A percentile compares a stretch with the other conserved stretches of the same genome.
Conservation (phyloP, 2,888 invertebrate genomes). For the Bugula neritina region DNA sequence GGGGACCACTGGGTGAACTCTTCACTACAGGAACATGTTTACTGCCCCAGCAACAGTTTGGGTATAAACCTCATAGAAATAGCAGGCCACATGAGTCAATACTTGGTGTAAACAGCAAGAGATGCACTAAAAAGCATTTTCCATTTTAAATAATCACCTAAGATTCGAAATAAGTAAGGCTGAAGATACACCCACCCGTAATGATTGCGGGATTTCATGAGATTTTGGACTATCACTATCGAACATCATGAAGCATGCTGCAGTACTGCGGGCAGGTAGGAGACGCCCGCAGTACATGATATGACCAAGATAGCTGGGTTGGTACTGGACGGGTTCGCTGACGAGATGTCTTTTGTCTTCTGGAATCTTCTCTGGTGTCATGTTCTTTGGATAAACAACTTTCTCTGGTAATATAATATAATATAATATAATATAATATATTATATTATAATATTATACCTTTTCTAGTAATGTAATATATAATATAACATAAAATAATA, state of each 20-base stretch:
- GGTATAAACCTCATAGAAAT: no score
- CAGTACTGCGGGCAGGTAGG: constrained; percentile 44
- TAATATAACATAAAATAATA: no score
- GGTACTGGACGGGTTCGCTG: constrained; percentile 32
- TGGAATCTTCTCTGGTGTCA: background rate
- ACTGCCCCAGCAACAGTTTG: no score
- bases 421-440: background rate
- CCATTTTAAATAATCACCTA: no score
- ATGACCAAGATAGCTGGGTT: constrained; percentile 42
- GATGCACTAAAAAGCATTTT: no score
- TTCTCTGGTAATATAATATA: background rate
- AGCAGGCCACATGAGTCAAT: no score
- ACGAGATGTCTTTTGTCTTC: background rate
- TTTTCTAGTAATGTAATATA: no score
- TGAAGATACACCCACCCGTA: constrained; percentile 15
- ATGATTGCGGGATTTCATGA: constrained; percentile 41
- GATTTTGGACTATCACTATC: constrained; percentile 35
- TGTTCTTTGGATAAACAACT: background rate
- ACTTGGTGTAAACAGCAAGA: no score
- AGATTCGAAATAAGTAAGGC: no score
- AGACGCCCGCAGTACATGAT: constrained; percentile 33
- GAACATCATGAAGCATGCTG: constrained; percentile 50
- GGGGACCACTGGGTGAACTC: no score
- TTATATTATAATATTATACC: background rate
- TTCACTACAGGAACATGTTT: no score